These are phyloP conservation scores for Margarornis squamiger DNA, from an alignment of 2,797 vertebrate genomes.

Conservation along the genomic window DNA sequence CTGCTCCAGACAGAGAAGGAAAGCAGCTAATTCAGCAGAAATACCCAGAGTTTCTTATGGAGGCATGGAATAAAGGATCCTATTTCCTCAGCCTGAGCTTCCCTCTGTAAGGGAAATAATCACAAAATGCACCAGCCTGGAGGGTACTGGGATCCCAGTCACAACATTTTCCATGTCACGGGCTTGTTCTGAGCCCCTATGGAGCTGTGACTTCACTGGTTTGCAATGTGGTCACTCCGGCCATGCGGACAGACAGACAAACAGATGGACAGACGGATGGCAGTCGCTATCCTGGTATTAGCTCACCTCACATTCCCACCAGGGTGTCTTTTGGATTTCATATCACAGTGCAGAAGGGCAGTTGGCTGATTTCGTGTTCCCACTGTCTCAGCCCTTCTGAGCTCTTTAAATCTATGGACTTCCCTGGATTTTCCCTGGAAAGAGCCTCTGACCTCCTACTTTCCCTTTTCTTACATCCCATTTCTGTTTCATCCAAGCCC, in stretches of 20 bases:
- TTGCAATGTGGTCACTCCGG: not conserved
- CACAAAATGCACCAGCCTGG: not conserved
- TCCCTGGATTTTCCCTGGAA: not conserved
- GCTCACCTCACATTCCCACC: not conserved
- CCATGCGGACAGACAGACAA: not conserved
- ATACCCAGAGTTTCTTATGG: not conserved
- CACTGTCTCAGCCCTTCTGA: not conserved
- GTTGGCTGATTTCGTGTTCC: not conserved
- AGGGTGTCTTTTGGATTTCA: not conserved
- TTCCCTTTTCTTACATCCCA: not conserved
- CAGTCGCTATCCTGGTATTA: not conserved
- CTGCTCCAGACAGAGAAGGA: not conserved
- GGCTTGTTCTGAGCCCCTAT: not conserved
- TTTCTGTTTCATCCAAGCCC: not conserved
- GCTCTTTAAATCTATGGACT: not conserved
- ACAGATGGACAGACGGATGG: rapidly evolving
- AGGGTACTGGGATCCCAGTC: not conserved
- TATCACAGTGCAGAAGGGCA: not conserved
- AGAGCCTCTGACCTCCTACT: not conserved
- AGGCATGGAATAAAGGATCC: not conserved
- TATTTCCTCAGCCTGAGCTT: not conserved
- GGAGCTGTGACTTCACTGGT: not conserved
- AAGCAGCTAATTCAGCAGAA: not conserved
- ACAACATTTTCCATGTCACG: not conserved
- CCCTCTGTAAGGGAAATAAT: not conserved